Percentiles rank a stretch among this genome's conserved stretches.
Conservation (phyloP, 2,888 invertebrate species). For the Phengaris alcon region DNA sequence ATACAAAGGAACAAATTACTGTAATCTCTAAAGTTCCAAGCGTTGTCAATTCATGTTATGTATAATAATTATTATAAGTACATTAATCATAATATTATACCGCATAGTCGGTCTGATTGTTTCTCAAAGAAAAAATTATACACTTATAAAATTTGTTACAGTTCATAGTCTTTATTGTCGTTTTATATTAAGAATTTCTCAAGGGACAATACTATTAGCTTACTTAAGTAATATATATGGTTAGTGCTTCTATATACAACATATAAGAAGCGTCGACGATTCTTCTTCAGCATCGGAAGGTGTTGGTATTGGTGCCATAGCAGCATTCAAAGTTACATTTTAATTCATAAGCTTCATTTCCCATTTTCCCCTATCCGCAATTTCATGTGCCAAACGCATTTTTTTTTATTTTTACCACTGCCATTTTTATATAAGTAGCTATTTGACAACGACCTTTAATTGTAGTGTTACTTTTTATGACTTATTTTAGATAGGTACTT, state of each 20-base stretch:
- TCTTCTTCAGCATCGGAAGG: not conserved
- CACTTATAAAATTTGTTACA: slow-evolving; percentile 39
- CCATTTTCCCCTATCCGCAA: slow-evolving; percentile 31
- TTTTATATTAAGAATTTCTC: slow-evolving; percentile 49
- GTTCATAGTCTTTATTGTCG: slow-evolving; percentile 40
- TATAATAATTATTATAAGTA: slow-evolving; percentile 29
- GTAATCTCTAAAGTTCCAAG: slow-evolving; percentile 40
- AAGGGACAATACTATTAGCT: slow-evolving; percentile 54
- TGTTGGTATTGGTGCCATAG: slow-evolving; percentile 56
- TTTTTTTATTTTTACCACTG: slow-evolving; percentile 44
- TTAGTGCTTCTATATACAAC: slow-evolving; percentile 29
- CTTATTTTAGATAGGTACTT: slow-evolving; percentile 43
- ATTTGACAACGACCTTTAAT: slow-evolving; percentile 37
- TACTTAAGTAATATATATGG: slow-evolving; percentile 41
- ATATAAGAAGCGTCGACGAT: too few species aligned
- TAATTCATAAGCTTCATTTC: slow-evolving; percentile 9
- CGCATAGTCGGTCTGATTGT: slow-evolving; percentile 34
- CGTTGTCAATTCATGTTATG: slow-evolving; percentile 41
- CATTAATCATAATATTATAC: slow-evolving; percentile 34
- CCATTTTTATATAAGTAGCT: slow-evolving; percentile 43
- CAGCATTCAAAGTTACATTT: slow-evolving; percentile 42
- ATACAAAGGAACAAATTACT: slow-evolving; percentile 35
- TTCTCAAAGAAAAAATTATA: slow-evolving; percentile 31
- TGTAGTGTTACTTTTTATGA: slow-evolving; percentile 35
- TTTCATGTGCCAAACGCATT: slow-evolving; percentile 48